Base-by-base conservation (phyloP, 2,797 vertebrate genomes). In the Carcharodon carcharias region DNA sequence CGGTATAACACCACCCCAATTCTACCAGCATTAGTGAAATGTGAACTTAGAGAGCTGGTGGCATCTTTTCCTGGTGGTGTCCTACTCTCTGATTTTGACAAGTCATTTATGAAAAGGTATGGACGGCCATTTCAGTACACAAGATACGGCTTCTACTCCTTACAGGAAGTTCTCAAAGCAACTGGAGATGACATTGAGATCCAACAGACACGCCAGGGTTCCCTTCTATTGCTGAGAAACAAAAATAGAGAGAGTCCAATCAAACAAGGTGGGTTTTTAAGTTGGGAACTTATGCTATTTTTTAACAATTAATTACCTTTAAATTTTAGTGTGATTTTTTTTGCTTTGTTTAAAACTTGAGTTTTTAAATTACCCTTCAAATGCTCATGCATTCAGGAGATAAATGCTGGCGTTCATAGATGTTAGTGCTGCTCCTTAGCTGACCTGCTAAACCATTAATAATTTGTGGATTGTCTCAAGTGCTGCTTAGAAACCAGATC, bases 91-190 rank as follows among this genome's bases (percentile, higher is more conserved):
- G 98, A 99, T 96, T 97, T 99, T 63, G 98, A 99, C 96, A n/a
- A 73, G 91, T 96, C 97, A 26, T 99, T 98, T 97, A 96, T 96
- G 58, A 97, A 45, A 4, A 98, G 88, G 95, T 99, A 99, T 56
- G 98, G 98, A 95, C 97, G 97, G 3, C 97, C 96, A 0, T 98
- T 99, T 96, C 97, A 97, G 12, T 98, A 98, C 80, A 96, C 96
- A 0, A 98, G 97, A 14, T 98, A 98, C 0, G 99, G 99, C 69
- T 99, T 99, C 97, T 98, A 97, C 96, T 99, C 99, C 21, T 96
- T 98, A 35, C 96, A 96, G 12, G 98, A 99, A 97, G 98, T 99
- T 97, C 97, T 99, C 92, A 96, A 96, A 40, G 98, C 98, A 0
- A 96, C 98, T 5, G 97, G 97, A 0, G 98, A 99, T 97, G 96